Conservation (phyloP, 2,888 invertebrate species). For the Oasisia sp. region DNA sequence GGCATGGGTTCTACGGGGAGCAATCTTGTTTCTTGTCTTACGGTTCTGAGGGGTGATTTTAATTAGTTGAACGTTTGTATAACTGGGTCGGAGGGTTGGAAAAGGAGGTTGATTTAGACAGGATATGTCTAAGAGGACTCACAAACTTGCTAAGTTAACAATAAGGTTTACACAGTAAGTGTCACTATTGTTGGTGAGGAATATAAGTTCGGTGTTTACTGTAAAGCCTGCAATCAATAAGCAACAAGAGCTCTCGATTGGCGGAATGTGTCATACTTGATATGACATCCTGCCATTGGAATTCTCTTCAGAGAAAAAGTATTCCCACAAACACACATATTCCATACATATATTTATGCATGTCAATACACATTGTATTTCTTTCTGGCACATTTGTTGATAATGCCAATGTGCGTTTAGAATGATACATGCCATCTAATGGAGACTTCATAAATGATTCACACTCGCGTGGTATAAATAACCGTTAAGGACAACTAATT, state of each 20-base stretch:
- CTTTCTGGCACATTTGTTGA: neutral
- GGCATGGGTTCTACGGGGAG: neutral
- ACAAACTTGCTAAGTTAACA: no score
- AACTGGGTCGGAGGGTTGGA: neutral
- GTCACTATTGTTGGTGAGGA: neutral
- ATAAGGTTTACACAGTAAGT: neutral
- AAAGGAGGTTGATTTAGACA: neutral
- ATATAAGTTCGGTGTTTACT: neutral
- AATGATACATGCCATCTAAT: neutral
- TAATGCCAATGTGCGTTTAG: neutral
- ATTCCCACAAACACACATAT: neutral
- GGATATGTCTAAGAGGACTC: neutral
- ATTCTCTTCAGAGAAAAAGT: neutral
- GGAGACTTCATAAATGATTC: conserved; percentile 6
- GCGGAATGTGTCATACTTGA: neutral
- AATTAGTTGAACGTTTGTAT: neutral
- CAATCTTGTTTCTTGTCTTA: neutral
- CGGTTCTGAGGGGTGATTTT: neutral
- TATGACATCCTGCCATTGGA: neutral
- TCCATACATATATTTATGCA: neutral
- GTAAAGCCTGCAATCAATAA: neutral
- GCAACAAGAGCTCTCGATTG: neutral
- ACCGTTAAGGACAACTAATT: neutral
- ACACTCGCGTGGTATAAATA: neutral
- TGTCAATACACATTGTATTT: neutral